phyloP scores from a whole-genome alignment of 1,140 invertebrate genomes.

The Chironomus striatipennis region DNA sequence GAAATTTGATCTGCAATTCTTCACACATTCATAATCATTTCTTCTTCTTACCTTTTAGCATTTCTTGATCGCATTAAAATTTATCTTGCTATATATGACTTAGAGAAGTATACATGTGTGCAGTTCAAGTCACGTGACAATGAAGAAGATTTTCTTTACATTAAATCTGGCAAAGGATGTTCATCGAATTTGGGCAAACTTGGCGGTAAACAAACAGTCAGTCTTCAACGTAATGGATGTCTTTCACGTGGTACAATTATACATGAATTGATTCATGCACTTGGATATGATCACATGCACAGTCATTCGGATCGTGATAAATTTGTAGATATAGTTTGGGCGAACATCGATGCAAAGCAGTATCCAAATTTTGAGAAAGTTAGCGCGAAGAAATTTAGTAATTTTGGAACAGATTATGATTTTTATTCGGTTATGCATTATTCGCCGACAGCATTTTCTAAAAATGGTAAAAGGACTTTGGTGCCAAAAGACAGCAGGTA shows the following conservation, averaged over 20 bases:
- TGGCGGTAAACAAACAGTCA: not conserved
- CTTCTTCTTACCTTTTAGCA: not conserved
- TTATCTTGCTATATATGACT: not conserved
- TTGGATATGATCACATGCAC: slow-evolving; percentile 67
- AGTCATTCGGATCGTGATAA: slow-evolving; percentile 58
- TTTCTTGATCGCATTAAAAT: not conserved
- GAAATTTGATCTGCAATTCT: too few relatives aligned
- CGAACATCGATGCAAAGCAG: slow-evolving; percentile 53
- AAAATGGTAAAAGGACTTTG: slow-evolving; percentile 42
- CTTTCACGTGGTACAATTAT: slow-evolving; percentile 38
- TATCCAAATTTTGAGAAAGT: slow-evolving; percentile 65
- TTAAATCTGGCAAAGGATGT: not conserved
- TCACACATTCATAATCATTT: too few relatives aligned
- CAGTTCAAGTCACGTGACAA: not conserved
- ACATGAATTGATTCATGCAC: slow-evolving; percentile 60
- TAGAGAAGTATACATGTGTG: not conserved
- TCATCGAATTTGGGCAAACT: not conserved
- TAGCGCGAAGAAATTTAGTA: slow-evolving; percentile 49
- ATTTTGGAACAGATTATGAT: slow-evolving; percentile 55
- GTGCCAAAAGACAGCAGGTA: not conserved
- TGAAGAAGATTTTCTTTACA: not conserved
- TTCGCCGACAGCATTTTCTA: slow-evolving; percentile 51
- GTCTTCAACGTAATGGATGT: not conserved
- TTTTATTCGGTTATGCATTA: slow-evolving; percentile 68
- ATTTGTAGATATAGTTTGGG: slow-evolving; percentile 55